Conservation (phyloP, 2,797 vertebrate genomes). For the Crenuchus spilurus region DNA sequence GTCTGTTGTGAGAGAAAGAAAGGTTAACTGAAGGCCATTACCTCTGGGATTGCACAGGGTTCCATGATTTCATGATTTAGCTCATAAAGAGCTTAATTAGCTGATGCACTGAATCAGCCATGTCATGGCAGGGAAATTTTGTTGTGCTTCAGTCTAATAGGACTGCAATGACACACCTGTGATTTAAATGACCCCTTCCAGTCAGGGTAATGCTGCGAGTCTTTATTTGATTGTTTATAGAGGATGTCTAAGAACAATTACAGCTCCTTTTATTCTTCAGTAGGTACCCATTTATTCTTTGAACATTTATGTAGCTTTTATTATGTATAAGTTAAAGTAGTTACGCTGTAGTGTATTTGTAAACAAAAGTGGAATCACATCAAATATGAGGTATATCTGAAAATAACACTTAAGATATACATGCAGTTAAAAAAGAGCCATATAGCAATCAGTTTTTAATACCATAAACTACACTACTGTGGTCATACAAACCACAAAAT, state of each 20-base stretch:
- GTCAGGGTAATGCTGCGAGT: background rate
- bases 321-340: too few species aligned
- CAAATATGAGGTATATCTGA: background rate
- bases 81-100: background rate
- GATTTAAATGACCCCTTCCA: background rate
- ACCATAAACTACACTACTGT: too few species aligned
- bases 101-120: background rate
- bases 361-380: background rate
- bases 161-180: background rate
- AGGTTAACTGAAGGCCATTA: background rate
- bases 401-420: too few species aligned
- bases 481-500: too few species aligned
- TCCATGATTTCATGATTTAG: background rate
- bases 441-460: too few species aligned
- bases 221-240: background rate
- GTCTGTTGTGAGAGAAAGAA: constrained; percentile 70
- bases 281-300: too few species aligned
- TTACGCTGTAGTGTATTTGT: background rate
- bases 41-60: too few species aligned
- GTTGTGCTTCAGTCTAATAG: background rate
- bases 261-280: too few species aligned
- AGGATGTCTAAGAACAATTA: background rate
- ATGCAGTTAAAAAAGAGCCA: too few species aligned
- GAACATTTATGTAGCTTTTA: too few species aligned
- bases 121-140: background rate